Conservation (phyloP, 2,113 vertebrate genomes). For the Daubentonia madagascariensis region DNA sequence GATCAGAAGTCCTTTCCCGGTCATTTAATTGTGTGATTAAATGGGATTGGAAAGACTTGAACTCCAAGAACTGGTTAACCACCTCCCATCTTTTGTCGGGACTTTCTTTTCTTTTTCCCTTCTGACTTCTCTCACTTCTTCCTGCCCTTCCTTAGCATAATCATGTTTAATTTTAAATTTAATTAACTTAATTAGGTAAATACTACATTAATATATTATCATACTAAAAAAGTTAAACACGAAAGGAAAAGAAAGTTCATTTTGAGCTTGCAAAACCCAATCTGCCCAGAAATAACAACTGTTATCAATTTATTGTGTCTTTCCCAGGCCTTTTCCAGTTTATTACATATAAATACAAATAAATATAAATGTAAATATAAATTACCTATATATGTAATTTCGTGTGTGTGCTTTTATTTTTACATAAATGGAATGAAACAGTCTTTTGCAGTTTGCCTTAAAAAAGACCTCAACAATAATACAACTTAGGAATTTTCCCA, state of each 20-base stretch:
- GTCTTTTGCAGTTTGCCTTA: not conserved
- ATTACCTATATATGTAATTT: not conserved
- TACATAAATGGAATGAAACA: not conserved
- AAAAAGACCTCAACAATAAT: not conserved
- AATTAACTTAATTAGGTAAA: not conserved
- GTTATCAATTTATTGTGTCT: not conserved
- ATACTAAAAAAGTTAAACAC: not conserved
- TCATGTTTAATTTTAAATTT: not conserved
- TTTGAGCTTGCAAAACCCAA: not conserved
- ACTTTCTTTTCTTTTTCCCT: not conserved
- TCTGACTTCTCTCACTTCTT: not conserved
- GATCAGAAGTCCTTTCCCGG: not conserved
- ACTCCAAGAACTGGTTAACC: not conserved
- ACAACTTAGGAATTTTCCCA: not conserved
- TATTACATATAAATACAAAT: too few species aligned
- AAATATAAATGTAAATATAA: too few species aligned
- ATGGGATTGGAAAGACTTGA: not conserved
- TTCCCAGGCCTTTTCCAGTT: not conserved
- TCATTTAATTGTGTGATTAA: not conserved
- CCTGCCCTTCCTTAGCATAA: not conserved
- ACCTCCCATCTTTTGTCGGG: too few species aligned
- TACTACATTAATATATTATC: not conserved
- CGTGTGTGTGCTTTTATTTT: not conserved
- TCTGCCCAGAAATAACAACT: not conserved
- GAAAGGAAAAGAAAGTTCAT: not conserved